These are phyloP conservation scores for Plutomurus gul DNA, from an alignment of 1,140 invertebrate genomes.

Conservation along the genomic window DNA sequence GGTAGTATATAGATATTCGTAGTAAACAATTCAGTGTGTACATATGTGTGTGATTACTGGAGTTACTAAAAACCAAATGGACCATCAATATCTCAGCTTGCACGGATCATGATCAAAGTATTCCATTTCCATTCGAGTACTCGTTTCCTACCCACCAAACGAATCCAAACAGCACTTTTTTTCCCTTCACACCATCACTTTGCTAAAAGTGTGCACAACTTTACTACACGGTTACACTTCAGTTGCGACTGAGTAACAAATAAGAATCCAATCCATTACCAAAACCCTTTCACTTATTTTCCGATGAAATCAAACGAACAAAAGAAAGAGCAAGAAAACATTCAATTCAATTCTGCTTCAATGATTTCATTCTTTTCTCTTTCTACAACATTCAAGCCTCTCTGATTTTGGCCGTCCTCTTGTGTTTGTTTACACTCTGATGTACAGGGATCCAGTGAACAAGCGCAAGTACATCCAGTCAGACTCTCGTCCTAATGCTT, in stretches of 20 bases:
- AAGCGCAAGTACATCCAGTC: no score
- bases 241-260: no score
- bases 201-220: no score
- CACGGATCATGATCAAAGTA: neutral
- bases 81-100: constrained; percentile 9
- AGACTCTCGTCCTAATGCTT: no score
- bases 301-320: constrained; percentile 9
- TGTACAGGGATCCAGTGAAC: neutral
- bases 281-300: constrained; percentile 21
- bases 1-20: no score
- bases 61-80: neutral
- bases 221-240: no score
- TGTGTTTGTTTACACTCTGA: constrained; percentile 5
- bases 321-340: neutral
- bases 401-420: neutral
- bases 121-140: neutral
- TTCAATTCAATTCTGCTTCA: constrained; percentile 22
- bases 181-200: neutral
- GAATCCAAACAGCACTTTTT: neutral
- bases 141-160: neutral
- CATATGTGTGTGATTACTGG: neutral
- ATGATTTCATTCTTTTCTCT: neutral
- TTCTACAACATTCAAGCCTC: neutral
- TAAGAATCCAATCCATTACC: no score
- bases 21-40: neutral